Evolutionary conservation across 2,113 vertebrate genomes (phyloP).

Genomic region (Scopus umbretta): DNA sequence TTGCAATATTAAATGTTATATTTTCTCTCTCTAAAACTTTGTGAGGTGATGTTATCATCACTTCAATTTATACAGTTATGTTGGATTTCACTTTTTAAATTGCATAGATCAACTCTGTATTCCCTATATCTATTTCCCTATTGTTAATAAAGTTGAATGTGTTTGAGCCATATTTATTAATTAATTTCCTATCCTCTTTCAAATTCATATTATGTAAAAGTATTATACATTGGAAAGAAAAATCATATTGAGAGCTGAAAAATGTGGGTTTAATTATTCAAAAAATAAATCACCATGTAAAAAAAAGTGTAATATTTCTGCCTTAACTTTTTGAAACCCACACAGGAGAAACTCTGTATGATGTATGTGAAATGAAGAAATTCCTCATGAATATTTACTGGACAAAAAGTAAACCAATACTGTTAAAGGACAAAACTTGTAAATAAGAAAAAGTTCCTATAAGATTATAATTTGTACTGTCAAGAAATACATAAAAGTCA

Average conservation of each 20-base stretch:
- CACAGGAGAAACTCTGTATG: neutral
- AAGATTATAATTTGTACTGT: neutral
- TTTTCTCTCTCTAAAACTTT: neutral
- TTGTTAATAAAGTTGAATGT: neutral
- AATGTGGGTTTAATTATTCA: neutral
- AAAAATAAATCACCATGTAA: neutral
- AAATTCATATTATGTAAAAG: neutral
- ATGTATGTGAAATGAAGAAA: neutral
- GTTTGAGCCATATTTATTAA: neutral
- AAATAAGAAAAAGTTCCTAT: neutral
- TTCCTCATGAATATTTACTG: neutral
- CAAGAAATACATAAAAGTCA: neutral
- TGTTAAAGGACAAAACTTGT: neutral
- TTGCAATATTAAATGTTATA: neutral
- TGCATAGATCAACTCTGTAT: neutral
- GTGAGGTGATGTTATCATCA: neutral
- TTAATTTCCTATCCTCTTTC: neutral
- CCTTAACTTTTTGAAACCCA: neutral
- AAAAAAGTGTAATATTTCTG: neutral
- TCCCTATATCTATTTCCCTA: neutral
- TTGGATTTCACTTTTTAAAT: neutral
- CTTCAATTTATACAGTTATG: neutral
- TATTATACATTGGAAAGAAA: neutral
- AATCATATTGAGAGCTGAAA: neutral
- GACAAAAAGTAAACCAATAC: neutral